Percentiles rank a stretch among this genome's conserved stretches.
Conservation (phyloP, 2,888 invertebrate species). For the Gryllus longicercus region DNA sequence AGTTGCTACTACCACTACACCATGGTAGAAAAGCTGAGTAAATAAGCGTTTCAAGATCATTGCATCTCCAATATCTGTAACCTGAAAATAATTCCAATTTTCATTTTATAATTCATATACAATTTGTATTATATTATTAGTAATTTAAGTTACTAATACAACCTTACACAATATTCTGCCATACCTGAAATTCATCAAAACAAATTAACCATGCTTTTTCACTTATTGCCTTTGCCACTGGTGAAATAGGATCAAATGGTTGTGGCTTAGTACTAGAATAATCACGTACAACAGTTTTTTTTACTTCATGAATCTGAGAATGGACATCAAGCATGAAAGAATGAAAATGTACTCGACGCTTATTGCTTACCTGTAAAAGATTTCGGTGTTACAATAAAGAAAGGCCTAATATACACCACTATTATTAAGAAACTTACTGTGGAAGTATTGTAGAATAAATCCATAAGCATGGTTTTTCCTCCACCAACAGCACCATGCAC, state of each 20-base stretch:
- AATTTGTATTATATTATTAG: background rate
- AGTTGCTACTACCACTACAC: conserved; percentile 91
- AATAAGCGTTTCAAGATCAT: conserved; percentile 97
- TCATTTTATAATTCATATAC: too few relatives aligned
- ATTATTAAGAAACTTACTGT: conserved; percentile 46
- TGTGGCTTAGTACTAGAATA: conserved; percentile 56
- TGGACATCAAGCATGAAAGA: conserved; percentile 97
- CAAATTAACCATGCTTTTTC: conserved; percentile 88
- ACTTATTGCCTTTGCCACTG: conserved; percentile 84
- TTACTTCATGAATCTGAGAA: conserved; percentile 79
- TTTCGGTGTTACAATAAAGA: background rate
- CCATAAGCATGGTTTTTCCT: conserved; percentile 99
- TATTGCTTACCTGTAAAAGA: conserved; percentile 58
- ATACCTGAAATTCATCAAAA: conserved; percentile 96
- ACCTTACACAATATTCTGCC: conserved; percentile 23
- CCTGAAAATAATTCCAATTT: conserved; percentile 47
- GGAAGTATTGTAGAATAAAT: conserved; percentile 85
- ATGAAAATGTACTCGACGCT: conserved; percentile 89
- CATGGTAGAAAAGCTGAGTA: conserved; percentile 85
- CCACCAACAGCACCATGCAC: conserved; percentile 89
- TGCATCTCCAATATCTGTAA: conserved; percentile 98
- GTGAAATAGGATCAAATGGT: conserved; percentile 90
- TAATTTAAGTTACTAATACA: background rate
- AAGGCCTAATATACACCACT: background rate
- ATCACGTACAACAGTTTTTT: conserved; percentile 57